phyloP scores from a whole-genome alignment of 2,888 invertebrate species.

The Calliphora vomitoria region DNA sequence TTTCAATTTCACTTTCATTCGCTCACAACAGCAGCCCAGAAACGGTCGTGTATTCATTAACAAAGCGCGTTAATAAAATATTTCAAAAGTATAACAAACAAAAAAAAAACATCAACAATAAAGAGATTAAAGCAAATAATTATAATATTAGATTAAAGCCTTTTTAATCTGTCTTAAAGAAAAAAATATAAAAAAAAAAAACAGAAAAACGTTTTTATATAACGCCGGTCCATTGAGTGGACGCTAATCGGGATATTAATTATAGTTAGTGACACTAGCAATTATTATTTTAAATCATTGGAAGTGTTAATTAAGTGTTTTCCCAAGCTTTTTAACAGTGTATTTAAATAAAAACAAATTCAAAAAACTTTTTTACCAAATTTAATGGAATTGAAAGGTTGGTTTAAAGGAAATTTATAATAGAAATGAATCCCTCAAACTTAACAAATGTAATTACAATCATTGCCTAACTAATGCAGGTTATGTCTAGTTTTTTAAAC shows the following conservation, averaged over 20 bases:
- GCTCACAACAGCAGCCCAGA: conserved; percentile 79
- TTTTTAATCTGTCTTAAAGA: conserved; percentile 46
- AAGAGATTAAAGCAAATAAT: conserved; percentile 18
- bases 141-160: conserved; percentile 51
- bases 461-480: too few species aligned
- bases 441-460: not conserved
- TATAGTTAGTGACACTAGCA: conserved; percentile 29
- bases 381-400: conserved; percentile 75
- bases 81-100: not conserved
- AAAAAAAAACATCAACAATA: conserved; percentile 2
- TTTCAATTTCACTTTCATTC: conserved; percentile 83
- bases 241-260: conserved; percentile 52
- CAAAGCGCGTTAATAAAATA: conserved; percentile 54
- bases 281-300: conserved; percentile 2
- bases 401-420: conserved; percentile 33
- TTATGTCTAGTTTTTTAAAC: too few species aligned
- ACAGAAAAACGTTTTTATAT: not conserved
- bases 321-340: not conserved
- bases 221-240: conserved; percentile 26
- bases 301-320: conserved; percentile 18
- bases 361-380: not conserved
- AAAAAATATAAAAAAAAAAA: not conserved
- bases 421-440: not conserved
- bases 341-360: not conserved
- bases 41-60: conserved; percentile 72